These are phyloP conservation scores for Corythornis cristatus DNA, from an alignment of 2,113 vertebrate species.

Conservation along the genomic window DNA sequence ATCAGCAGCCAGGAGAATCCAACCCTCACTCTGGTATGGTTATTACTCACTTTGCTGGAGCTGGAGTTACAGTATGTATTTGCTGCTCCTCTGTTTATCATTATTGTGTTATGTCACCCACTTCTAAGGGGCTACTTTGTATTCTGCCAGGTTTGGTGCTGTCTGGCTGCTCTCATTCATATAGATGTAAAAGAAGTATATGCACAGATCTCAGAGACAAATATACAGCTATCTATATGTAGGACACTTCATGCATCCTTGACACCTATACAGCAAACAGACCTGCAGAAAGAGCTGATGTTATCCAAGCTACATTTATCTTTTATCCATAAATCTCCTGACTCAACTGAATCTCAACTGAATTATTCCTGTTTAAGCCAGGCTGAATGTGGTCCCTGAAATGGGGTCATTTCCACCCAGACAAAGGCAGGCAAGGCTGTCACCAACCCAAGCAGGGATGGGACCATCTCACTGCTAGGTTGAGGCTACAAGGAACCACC, in stretches of 20 bases:
- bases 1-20: neutral
- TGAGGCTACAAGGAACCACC: neutral
- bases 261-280: neutral
- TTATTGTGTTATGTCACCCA: neutral
- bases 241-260: slow-evolving; percentile 5
- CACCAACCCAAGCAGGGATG: neutral
- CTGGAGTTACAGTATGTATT: neutral
- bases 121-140: slow-evolving; percentile 55
- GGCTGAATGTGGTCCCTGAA: neutral
- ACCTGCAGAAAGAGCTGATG: neutral
- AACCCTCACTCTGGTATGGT: neutral
- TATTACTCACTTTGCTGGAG: neutral
- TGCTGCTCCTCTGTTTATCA: slow-evolving; percentile 5
- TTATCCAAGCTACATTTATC: neutral
- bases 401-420: neutral
- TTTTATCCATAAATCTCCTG: neutral
- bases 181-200: neutral
- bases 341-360: neutral
- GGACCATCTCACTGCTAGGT: neutral
- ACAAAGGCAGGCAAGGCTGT: neutral
- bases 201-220: neutral
- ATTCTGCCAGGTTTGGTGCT: slow-evolving; percentile 41
- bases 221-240: neutral
- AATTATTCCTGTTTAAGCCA: neutral
- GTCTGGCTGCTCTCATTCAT: slow-evolving; percentile 49